Evolutionary conservation across 2,113 vertebrate genomes (phyloP).

Genomic region (Verasper variegatus): DNA sequence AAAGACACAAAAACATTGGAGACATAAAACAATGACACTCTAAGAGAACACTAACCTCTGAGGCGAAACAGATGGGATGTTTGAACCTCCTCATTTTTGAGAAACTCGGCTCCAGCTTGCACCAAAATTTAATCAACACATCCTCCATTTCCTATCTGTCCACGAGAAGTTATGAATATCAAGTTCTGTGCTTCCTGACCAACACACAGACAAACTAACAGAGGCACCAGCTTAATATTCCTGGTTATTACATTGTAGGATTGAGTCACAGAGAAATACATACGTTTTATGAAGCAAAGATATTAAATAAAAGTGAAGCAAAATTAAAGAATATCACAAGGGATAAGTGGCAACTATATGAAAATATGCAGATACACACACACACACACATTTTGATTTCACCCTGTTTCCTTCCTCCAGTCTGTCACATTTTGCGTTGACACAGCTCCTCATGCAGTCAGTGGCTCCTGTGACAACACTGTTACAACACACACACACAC

Average conservation of each 20-base stretch:
- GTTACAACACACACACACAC: background rate
- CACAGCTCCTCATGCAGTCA: slow-evolving; percentile 17
- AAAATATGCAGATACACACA: slow-evolving; percentile 15
- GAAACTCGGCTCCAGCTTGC: background rate
- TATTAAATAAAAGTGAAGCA: slow-evolving; percentile 17
- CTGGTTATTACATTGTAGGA: slow-evolving; percentile 14
- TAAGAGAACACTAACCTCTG: background rate
- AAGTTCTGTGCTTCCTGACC: slow-evolving; percentile 16
- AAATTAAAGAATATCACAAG: slow-evolving; percentile 34
- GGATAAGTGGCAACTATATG: slow-evolving; percentile 13
- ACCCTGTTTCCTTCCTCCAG: slow-evolving; percentile 14
- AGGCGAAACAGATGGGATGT: background rate
- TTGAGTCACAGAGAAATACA: slow-evolving; percentile 12
- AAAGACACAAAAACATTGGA: background rate
- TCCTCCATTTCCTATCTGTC: background rate
- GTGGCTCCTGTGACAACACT: slow-evolving; percentile 9
- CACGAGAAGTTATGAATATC: slow-evolving; percentile 14
- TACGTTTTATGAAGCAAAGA: slow-evolving; percentile 19
- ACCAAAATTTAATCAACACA: slow-evolving; percentile 8
- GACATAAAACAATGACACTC: background rate
- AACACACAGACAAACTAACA: slow-evolving; percentile 35
- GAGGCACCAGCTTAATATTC: slow-evolving; percentile 44
- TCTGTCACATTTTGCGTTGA: slow-evolving; percentile 29
- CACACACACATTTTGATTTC: slow-evolving; percentile 22
- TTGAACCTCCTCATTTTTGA: background rate